phyloP scores from a whole-genome alignment of 2,888 invertebrate genomes.

The Zhengitettix transpicula region DNA sequence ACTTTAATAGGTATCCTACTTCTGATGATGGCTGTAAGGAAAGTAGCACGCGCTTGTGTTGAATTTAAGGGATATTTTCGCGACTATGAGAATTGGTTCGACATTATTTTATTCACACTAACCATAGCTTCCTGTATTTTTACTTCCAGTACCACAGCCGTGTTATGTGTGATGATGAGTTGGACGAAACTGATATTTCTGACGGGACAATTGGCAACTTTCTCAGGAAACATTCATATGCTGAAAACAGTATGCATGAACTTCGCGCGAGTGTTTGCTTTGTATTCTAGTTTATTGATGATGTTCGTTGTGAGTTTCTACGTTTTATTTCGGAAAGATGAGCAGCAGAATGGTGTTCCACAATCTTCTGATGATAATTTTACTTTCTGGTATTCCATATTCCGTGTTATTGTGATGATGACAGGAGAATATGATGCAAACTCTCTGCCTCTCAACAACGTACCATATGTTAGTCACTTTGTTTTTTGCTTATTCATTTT shows the following conservation, averaged over 20 bases:
- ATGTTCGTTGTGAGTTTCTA: neutral
- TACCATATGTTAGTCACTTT: no score
- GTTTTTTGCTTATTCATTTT: neutral
- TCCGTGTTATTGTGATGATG: neutral
- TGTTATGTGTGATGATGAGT: neutral
- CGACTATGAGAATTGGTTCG: neutral
- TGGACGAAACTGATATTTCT: neutral
- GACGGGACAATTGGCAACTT: neutral
- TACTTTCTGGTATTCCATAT: neutral
- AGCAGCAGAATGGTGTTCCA: neutral
- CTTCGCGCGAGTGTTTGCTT: neutral
- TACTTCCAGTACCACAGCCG: neutral
- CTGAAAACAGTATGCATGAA: neutral
- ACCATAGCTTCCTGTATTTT: neutral
- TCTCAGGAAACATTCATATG: slow-evolving; percentile 1
- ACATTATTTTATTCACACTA: neutral
- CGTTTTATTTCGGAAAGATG: neutral
- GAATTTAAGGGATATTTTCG: no score
- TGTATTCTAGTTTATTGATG: neutral
- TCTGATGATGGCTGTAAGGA: no score
- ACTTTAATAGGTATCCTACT: no score
- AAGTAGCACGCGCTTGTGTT: no score
- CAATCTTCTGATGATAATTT: no score
- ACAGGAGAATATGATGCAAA: neutral
- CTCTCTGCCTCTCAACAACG: neutral